Conservation (phyloP, 2,888 invertebrate genomes). For the Hypselothyrea guttata region DNA sequence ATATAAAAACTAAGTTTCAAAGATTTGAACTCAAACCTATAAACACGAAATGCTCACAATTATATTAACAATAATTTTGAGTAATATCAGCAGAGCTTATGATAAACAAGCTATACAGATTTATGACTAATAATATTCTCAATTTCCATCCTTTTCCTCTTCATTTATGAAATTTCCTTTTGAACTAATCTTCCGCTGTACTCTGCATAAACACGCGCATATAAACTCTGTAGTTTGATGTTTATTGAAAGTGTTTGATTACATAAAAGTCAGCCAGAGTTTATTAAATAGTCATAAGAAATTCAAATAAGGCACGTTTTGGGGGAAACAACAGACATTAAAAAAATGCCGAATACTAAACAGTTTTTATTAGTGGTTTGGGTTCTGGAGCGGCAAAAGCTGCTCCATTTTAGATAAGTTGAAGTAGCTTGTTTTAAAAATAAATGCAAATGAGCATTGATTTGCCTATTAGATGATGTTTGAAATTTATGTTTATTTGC, state of each 20-base stretch:
- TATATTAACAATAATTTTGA: too few species aligned
- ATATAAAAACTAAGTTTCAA: too few species aligned
- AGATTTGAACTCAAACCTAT: too few species aligned
- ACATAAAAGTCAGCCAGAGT: constrained; percentile 3
- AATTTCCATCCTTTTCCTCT: too few species aligned
- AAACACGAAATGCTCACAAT: too few species aligned
- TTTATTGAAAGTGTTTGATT: constrained; percentile 21
- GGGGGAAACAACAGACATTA: background rate
- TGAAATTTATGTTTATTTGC: background rate
- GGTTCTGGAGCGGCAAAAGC: constrained; percentile 17
- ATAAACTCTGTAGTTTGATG: constrained; percentile 3
- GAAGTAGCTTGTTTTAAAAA: constrained; percentile 9
- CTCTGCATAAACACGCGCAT: background rate
- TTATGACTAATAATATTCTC: too few species aligned
- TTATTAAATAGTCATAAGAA: constrained; percentile 16
- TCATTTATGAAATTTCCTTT: too few species aligned
- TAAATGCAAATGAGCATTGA: constrained; percentile 36
- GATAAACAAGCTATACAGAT: too few species aligned
- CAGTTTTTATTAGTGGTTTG: too few species aligned
- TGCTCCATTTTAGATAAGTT: constrained; percentile 48
- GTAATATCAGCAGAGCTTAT: too few species aligned
- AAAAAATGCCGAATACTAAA: constrained; percentile 7
- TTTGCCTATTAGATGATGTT: constrained; percentile 3
- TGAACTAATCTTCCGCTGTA: background rate
- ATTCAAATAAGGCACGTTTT: constrained; percentile 4